phyloP scores from a whole-genome alignment of 2,797 vertebrate species.

The Nyctalus aviator region DNA sequence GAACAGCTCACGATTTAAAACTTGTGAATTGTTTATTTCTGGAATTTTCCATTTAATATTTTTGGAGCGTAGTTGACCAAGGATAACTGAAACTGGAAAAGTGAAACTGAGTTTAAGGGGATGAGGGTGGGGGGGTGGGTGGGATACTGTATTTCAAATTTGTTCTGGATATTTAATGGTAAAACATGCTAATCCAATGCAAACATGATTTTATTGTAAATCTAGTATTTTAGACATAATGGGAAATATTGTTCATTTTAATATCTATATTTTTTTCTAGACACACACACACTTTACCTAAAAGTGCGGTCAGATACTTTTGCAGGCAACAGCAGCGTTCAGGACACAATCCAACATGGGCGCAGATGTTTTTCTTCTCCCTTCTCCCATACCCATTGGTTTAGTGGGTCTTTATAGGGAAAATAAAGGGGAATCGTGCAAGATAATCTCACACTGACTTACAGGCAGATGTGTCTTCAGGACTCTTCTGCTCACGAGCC shows the following conservation, averaged over 20 bases:
- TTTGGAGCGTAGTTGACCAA: background rate
- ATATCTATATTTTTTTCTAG: background rate
- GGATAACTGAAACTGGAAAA: background rate
- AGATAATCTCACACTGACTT: background rate
- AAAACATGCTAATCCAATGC: background rate
- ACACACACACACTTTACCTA: background rate
- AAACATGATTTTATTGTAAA: slow-evolving; percentile 8
- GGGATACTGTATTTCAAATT: background rate
- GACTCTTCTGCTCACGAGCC: background rate
- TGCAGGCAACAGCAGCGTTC: background rate
- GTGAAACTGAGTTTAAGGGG: background rate
- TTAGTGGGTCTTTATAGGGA: background rate
- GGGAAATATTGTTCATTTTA: background rate
- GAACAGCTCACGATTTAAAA: background rate
- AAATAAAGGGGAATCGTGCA: background rate
- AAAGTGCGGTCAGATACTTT: background rate
- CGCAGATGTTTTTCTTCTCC: background rate
- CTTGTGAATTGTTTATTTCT: background rate
- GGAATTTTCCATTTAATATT: background rate
- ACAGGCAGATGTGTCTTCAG: background rate
- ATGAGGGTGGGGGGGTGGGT: too few species aligned
- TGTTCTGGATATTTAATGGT: background rate
- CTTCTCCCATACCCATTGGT: background rate
- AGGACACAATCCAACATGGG: background rate
- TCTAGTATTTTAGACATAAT: slow-evolving; percentile 12